Base-by-base conservation (phyloP, 2,113 vertebrate genomes). In the Opisthocomus hoazin region DNA sequence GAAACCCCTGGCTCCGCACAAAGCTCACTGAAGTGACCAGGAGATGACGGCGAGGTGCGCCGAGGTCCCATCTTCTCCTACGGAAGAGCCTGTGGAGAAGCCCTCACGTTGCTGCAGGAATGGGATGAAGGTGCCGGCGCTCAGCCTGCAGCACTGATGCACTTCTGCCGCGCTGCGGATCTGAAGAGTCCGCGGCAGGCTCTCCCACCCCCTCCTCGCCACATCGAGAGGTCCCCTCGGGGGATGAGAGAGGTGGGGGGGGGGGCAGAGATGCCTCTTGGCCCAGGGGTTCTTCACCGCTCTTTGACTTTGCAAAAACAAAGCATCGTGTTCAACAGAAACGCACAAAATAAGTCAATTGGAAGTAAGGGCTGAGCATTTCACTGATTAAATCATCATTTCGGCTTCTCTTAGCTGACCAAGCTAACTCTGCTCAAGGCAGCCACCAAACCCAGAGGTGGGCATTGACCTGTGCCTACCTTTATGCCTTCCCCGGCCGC, bases 31-130 rank as follows among this genome's bases (percentile, higher is more conserved):
- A 24, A 53, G 68, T 13, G 70, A 50, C 6, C 15, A 17, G 61
- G 45, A 76, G 84, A 18, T 1, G 1, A 30, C 32, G 16, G 36
- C 4, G 39, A 43, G 17, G n/a, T 4, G 21, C 2, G 0, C 6
- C 2, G 4, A 32, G 32, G 43, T 37, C 32, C 45, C 39, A 17
- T 6, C 1, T 0, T 5, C n/a, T 74, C 54, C 43, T 7, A 43
- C 0, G 39, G 50, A 43, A 43, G 23, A 60, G n/a, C 39, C 5
- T 34, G 39, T 27, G 45, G 27, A 29, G 3, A 24, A 36, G 43
- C 11, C 45, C 10, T 36, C 17, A 1, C 5, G 19, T 1, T 53
- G 43, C 66, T 46, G 22, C 64, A 18, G 10, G 34, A 37, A 10
- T 1, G 26, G 29, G 68, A 19, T 16, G 32, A 20, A 63, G 41